Evolutionary conservation across 2,797 vertebrate species (phyloP), one percentile per base, ranked within the genome.

Genomic region (Gadopsis bispinosus): DNA sequence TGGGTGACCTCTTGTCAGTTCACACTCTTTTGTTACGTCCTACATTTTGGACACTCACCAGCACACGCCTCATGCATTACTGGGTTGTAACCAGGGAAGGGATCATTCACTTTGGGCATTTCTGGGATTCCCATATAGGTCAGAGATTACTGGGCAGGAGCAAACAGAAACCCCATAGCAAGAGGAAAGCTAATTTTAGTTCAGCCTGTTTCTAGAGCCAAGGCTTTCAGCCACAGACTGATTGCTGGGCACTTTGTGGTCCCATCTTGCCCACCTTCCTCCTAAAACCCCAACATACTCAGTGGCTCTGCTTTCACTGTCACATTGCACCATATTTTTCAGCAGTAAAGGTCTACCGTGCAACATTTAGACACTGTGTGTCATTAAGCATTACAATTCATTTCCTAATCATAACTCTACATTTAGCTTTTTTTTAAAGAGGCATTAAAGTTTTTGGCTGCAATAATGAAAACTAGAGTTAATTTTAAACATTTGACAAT

Each of bases 131-230:
- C 77, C 74, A 67, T 70, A 16, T 79, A 90, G 84, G 88, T 89
- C 90, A 92, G 54, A 89, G 73, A 69, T 85, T 65, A 75, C 61
- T 61, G 63, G 45, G 61, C 53, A 47, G 69, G 29, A 66, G 37
- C 68, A 50, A 82, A 80, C 58, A 76, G 54, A 76, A 68, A 35
- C 55, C 75, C 80, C 75, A 50, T 39, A 80, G 80, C 72, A 71
- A 60, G 45, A 64, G 29, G 63, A 26, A 60, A 47, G 19, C 84
- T 89, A 87, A 90, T 89, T 73, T 89, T 92, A 90, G 84, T 75
- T 78, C 71, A 61, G 81, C 45, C 71, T 77, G 69, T 81, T 85
- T 76, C 50, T 45, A 70, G 69, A 82, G 69, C 43, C 9, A 11
- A 48, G 50, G 68, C 35, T 61, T 3, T 35, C 47, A 58, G 51